These are phyloP conservation scores for Caenorhabditis sp. DNA, from an alignment of 2,888 invertebrate genomes.

Conservation along the genomic window DNA sequence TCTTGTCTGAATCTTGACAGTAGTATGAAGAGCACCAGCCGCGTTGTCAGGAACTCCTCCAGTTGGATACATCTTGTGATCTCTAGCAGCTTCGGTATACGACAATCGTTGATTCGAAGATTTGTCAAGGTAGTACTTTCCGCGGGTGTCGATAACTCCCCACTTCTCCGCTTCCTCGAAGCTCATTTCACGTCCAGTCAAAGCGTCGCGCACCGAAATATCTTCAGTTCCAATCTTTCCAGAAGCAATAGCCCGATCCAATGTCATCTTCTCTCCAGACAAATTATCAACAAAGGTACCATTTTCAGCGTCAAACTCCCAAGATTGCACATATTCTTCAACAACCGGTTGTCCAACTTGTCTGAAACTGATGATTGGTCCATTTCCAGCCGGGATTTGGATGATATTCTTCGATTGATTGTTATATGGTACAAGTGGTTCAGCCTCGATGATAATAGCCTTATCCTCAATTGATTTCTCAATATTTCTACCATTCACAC, in stretches of 20 bases:
- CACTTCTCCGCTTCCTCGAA: slow-evolving; percentile 73
- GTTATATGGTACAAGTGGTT: slow-evolving; percentile 58
- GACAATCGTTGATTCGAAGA: slow-evolving; percentile 73
- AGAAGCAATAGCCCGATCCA: slow-evolving; percentile 77
- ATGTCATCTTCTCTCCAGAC: slow-evolving; percentile 78
- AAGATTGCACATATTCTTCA: slow-evolving; percentile 68
- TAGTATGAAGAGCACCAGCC: slow-evolving; percentile 69
- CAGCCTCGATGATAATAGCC: slow-evolving; percentile 61
- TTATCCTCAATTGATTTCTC: slow-evolving; percentile 67
- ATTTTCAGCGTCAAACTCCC: slow-evolving; percentile 79
- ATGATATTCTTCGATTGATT: slow-evolving; percentile 66
- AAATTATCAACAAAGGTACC: slow-evolving; percentile 80
- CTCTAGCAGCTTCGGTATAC: slow-evolving; percentile 83
- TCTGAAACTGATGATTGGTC: slow-evolving; percentile 69
- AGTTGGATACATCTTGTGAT: slow-evolving; percentile 79
- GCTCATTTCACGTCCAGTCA: slow-evolving; percentile 78
- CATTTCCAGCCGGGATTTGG: slow-evolving; percentile 67
- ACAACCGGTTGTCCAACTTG: slow-evolving; percentile 67
- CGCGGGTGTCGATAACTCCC: slow-evolving; percentile 72
- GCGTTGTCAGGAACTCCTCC: slow-evolving; percentile 70
- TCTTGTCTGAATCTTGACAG: slow-evolving; percentile 67
- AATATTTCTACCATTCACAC: slow-evolving; percentile 54
- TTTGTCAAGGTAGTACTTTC: slow-evolving; percentile 69
- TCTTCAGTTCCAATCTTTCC: slow-evolving; percentile 70
- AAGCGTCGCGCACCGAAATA: slow-evolving; percentile 81